phyloP scores from a whole-genome alignment of 2,797 vertebrate genomes.

The Pseudotriccus pelzelni region DNA sequence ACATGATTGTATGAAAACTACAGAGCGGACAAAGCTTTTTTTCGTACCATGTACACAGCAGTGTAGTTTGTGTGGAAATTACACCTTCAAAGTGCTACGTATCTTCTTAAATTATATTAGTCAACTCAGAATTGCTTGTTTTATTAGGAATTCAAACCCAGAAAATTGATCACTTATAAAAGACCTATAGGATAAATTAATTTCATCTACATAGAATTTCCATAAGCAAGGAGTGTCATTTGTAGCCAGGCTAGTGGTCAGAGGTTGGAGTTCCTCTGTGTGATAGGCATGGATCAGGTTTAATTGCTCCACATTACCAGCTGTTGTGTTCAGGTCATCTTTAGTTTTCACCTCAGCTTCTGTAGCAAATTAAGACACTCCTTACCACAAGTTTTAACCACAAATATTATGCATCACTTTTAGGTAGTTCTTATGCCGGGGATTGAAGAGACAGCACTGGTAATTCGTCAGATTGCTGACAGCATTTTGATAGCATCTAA shows the following conservation, averaged over 20 bases:
- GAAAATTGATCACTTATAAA: background rate
- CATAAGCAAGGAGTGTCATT: background rate
- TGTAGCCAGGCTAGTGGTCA: background rate
- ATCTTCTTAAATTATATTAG: background rate
- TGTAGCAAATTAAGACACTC: background rate
- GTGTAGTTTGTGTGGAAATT: background rate
- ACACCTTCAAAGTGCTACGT: background rate
- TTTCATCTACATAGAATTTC: background rate
- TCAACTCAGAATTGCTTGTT: background rate
- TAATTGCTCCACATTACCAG: background rate
- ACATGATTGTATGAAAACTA: background rate
- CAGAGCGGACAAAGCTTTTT: background rate
- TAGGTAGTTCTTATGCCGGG: constrained; percentile 86
- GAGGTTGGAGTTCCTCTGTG: background rate
- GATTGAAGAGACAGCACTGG: constrained; percentile 78
- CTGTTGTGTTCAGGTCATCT: background rate
- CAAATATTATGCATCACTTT: constrained; percentile 21
- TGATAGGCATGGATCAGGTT: background rate
- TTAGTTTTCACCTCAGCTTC: background rate
- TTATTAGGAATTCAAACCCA: background rate
- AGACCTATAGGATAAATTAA: background rate
- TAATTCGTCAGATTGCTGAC: constrained; percentile 87
- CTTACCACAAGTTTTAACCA: background rate
- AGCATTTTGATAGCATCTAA: constrained; percentile 79
- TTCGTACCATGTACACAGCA: background rate